Evolutionary conservation across 2,113 vertebrate species (phyloP).

Genomic region (Taxidea taxus): DNA sequence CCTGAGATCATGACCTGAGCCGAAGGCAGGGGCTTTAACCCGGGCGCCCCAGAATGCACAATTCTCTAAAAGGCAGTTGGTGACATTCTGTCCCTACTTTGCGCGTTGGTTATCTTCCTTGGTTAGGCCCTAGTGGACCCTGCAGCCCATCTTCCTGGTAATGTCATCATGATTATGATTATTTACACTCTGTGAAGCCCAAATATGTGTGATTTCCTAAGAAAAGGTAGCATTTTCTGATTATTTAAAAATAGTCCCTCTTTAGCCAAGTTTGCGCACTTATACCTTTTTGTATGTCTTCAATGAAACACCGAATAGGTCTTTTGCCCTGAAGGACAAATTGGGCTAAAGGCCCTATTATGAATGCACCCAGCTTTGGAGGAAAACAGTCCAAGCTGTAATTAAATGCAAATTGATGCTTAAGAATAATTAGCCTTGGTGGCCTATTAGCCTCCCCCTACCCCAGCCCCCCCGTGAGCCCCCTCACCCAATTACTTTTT

Average conservation of each 20-base stretch:
- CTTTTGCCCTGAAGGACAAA: slow-evolving; percentile 77
- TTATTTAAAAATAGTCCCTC: slow-evolving; percentile 36
- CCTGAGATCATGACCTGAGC: no score
- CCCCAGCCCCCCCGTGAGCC: slow-evolving; percentile 44
- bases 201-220: slow-evolving; percentile 31
- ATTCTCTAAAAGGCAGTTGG: not conserved
- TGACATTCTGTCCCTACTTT: not conserved
- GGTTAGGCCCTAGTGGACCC: not conserved
- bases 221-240: slow-evolving; percentile 30
- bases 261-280: slow-evolving; percentile 47
- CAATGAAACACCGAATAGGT: slow-evolving; percentile 78
- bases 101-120: not conserved
- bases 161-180: accelerated
- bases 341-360: slow-evolving; percentile 75
- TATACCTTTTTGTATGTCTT: slow-evolving; percentile 72
- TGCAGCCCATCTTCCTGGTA: not conserved
- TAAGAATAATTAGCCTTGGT: slow-evolving; percentile 88
- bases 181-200: not conserved
- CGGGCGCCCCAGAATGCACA: not conserved
- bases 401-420: slow-evolving; percentile 85
- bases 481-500: slow-evolving; percentile 79
- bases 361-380: slow-evolving; percentile 80
- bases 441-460: slow-evolving; percentile 76
- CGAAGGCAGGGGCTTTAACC: no score
- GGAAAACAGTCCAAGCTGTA: slow-evolving; percentile 87